phyloP scores from a whole-genome alignment of 1,140 invertebrate genomes.

The Rhysida immarginata region DNA sequence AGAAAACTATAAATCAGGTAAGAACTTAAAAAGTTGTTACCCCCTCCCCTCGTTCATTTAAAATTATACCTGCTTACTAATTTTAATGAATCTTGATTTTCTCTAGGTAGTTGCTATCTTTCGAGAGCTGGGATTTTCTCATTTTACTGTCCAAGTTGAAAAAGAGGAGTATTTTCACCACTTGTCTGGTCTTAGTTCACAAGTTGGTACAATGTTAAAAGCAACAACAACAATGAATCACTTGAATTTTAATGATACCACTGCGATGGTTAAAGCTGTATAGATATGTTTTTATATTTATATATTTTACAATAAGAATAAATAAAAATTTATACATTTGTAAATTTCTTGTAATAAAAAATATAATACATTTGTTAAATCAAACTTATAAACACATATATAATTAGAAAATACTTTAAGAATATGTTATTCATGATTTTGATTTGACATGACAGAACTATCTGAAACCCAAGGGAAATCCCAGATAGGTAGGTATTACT shows the following conservation, averaged over 20 bases:
- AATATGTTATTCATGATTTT: no score
- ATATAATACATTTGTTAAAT: no score
- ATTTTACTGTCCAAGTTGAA: constrained; percentile 30
- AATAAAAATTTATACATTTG: no score
- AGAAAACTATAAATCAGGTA: constrained; percentile 16
- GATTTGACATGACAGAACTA: no score
- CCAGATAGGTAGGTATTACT: no score
- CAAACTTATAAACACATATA: no score
- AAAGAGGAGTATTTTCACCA: constrained; percentile 31
- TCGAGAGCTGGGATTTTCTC: constrained; percentile 26
- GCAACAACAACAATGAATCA: not conserved
- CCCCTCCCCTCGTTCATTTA: not conserved
- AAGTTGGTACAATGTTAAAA: not conserved
- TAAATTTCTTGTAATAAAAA: no score
- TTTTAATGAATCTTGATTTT: constrained; percentile 7
- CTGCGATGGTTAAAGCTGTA: not conserved
- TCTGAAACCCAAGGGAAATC: no score
- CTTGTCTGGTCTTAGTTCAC: constrained; percentile 27
- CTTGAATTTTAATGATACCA: constrained; percentile 1
- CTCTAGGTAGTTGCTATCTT: constrained; percentile 27
- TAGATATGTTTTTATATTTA: not conserved
- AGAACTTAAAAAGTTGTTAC: not conserved
- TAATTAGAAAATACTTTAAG: no score
- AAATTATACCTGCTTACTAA: not conserved
- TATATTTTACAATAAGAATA: no score